Base-by-base conservation (phyloP, 2,888 invertebrate genomes). In the Acronicta leporina region DNA sequence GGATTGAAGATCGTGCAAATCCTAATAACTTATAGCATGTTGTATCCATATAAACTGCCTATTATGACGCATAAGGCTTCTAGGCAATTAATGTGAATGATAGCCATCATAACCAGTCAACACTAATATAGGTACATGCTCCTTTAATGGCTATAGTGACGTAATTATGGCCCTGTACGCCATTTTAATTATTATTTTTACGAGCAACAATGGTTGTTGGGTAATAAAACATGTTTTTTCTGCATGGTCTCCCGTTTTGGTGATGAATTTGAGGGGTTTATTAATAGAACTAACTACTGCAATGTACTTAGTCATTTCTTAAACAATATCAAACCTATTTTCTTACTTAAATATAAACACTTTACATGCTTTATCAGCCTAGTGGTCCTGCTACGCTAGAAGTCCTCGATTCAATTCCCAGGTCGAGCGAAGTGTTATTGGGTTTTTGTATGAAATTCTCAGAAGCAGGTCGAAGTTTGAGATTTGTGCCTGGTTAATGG, bases 121-220 rank as follows among this genome's bases (percentile, higher is more conserved):
- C 27, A 56, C 50, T 50, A 10, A 40, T 51, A 65, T 53, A 56
- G 49, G 42, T 48, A 13, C 58, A 44, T 53, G 14, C 7, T 59
- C 73, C 56, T 64, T 62, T 48, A 64, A 67, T 44, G 68, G 73
- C 0, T 25, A 2, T 40, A 61, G 63, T 75, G 69, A 72, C 76
- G 76, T 66, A 14, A 61, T 61, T 66, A 66, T 25, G 38, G 41
- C 63, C 35, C 44, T 52, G 49, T 50, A 55, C 14, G 57, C 52
- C 27, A 50, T 65, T 69, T 75, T 75, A 75, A 76, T 72, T 78
- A 63, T 58, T 64, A 53, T 63, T 72, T 75, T 78, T 75, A 78
- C 52, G 66, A 75, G 60, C 50, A 7, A 51, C 60, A 58, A 59
- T 47, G 47, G 47, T 45, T 58, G 27, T 47, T 58, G 46, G 41